phyloP scores from a whole-genome alignment of 2,113 vertebrate genomes.

The Takifugu flavidus region DNA sequence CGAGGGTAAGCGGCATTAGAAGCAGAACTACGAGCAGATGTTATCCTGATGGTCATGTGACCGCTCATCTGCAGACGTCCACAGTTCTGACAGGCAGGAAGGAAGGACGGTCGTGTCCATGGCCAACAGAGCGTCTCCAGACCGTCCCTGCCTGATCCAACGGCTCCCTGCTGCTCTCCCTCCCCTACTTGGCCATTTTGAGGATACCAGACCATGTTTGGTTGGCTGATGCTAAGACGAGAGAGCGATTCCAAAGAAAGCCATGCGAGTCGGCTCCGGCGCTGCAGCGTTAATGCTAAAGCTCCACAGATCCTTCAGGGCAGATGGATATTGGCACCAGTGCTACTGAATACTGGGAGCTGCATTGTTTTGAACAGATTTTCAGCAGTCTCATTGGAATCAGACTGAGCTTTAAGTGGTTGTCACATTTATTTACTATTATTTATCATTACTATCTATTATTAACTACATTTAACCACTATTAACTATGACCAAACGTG shows the following conservation, averaged over 20 bases:
- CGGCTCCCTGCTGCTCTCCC: conserved; percentile 4
- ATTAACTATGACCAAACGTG: no score
- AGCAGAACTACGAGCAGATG: background rate
- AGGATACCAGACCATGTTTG: conserved; percentile 56
- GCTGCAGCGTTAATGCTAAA: conserved; percentile 3
- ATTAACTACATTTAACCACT: no score
- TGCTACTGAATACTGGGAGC: no score
- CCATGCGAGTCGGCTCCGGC: conserved; percentile 4
- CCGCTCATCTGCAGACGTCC: background rate
- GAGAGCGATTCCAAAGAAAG: conserved; percentile 10
- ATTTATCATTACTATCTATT: no score
- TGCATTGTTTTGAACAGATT: no score
- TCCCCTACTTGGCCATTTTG: conserved; percentile 16
- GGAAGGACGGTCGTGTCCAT: conserved; percentile 24
- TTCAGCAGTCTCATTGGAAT: no score
- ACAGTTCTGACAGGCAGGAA: background rate
- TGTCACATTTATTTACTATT: no score
- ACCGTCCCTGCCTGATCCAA: conserved; percentile 20
- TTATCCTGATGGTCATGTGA: background rate
- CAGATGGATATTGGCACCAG: background rate
- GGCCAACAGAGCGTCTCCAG: conserved; percentile 30
- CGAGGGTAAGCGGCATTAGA: background rate
- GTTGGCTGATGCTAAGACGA: conserved; percentile 30
- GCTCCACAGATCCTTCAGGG: background rate
- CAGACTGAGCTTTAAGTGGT: background rate